Percentiles rank a stretch among this genome's conserved stretches.
Conservation (phyloP, 2,113 vertebrate genomes). For the Eclectus roratus region DNA sequence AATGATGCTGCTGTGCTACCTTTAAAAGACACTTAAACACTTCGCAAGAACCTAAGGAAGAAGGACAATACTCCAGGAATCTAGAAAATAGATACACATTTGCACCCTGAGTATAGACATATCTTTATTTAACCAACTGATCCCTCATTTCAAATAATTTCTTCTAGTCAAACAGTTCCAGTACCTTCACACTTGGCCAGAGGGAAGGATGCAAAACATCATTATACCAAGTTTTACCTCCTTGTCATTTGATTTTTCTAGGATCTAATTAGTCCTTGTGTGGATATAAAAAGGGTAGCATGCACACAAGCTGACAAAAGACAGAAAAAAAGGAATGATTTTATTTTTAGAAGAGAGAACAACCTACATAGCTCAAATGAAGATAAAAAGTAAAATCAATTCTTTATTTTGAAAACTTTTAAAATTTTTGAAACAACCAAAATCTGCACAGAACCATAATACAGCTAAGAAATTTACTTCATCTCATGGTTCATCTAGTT, state of each 20-base stretch:
- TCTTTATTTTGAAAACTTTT: background rate
- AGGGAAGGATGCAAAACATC: background rate
- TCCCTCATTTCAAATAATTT: background rate
- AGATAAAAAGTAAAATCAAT: background rate
- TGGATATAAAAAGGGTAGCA: background rate
- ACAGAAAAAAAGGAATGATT: background rate
- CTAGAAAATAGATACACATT: background rate
- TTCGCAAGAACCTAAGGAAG: background rate
- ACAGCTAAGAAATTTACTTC: background rate
- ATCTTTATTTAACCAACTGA: background rate
- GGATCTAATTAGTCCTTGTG: background rate
- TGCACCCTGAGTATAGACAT: background rate
- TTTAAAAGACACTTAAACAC: background rate
- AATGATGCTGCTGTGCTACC: background rate
- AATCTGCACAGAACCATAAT: background rate
- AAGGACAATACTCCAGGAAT: background rate
- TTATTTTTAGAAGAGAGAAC: background rate
- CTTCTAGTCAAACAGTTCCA: background rate
- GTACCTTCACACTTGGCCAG: background rate
- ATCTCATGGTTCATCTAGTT: background rate
- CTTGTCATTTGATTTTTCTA: background rate
- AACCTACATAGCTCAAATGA: background rate
- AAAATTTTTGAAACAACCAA: background rate
- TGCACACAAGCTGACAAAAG: background rate
- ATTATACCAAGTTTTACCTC: background rate